Base-by-base conservation (phyloP, 2,888 invertebrate genomes). In the Cenopis cana region DNA sequence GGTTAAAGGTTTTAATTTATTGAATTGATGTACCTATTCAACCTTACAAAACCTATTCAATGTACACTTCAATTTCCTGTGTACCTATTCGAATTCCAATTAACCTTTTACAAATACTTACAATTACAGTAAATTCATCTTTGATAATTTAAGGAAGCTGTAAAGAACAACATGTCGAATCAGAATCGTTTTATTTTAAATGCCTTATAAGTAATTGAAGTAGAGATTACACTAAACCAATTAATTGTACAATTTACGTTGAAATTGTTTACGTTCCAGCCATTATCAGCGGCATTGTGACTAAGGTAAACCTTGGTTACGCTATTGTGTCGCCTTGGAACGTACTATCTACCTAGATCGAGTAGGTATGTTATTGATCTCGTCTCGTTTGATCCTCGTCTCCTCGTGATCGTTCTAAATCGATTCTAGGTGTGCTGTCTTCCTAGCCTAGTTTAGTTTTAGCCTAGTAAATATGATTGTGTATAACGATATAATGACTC, bases 221-320 rank as follows among this genome's bases (percentile, higher is more conserved):
- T 54, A 46, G 14, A 11, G 56, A 38, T 38, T 59, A 52, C 14
- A 60, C 60, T 14, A 69, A 57, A 50, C 24, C 57, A 65, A 60
- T 59, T 70, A 54, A 70, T 49, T 59, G 41, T n/a, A 20, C 18
- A 69, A 69, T 62, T 69, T 46, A 69, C 49, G 17, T 20, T 68
- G 14, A 56, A 62, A 49, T 62, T 49, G 54, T 33, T 41, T 68
- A 68, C 67, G 50, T 29, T 68, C 61, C 50, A 36, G n/a, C 67
- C 17, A 49, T 36, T 69, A 70, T 60, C 12, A 17, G 20, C 18
- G 54, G 14, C 60, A 60, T 54, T 49, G 70, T 20, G 59, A 38
- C 49, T 24, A 41, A 70, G 64, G 69, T 59, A 64, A 65, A 69
- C 69, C 70, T 66, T 70, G 65, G 18, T n/a, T 12, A 54, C 33